Evolutionary conservation across 2,113 vertebrate genomes (phyloP).

Genomic region (Camelus dromedarius): DNA sequence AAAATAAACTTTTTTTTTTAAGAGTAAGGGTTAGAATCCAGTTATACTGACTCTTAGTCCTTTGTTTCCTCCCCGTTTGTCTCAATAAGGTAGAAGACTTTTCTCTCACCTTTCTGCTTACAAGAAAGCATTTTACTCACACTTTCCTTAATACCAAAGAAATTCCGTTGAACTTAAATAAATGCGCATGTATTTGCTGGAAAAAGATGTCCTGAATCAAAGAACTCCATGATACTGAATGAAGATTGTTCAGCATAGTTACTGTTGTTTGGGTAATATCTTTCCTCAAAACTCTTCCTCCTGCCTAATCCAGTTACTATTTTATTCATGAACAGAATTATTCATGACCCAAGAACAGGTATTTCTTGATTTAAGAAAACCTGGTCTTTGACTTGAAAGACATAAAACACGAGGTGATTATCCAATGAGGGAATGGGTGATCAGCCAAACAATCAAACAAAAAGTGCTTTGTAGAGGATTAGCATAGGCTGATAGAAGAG

Average conservation of each 20-base stretch:
- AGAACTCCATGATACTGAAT: not conserved
- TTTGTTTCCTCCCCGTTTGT: not conserved
- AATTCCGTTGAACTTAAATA: not conserved
- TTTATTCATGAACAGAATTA: not conserved
- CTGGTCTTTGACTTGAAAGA: not conserved
- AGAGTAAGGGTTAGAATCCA: not conserved
- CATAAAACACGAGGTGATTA: not conserved
- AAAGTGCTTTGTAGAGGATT: constrained; percentile 8
- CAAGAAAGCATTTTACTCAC: constrained; percentile 10
- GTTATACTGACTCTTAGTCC: not conserved
- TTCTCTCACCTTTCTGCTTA: constrained; percentile 23
- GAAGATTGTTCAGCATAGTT: not conserved
- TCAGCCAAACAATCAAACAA: not conserved
- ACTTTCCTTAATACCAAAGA: not conserved
- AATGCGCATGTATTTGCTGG: not conserved
- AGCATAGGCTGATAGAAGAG: not conserved
- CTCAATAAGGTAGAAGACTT: not conserved
- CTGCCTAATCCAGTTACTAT: not conserved
- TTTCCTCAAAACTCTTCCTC: not conserved
- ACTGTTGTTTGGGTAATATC: not conserved
- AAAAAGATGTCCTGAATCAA: not conserved
- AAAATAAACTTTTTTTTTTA: no score
- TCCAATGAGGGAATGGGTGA: not conserved
- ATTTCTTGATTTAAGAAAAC: constrained; percentile 18
- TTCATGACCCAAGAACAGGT: not conserved